Percentiles rank a stretch among this genome's conserved stretches.
These are phyloP conservation scores for Muscicapa striata DNA, from an alignment of 2,797 vertebrate species.

Conservation along the genomic window DNA sequence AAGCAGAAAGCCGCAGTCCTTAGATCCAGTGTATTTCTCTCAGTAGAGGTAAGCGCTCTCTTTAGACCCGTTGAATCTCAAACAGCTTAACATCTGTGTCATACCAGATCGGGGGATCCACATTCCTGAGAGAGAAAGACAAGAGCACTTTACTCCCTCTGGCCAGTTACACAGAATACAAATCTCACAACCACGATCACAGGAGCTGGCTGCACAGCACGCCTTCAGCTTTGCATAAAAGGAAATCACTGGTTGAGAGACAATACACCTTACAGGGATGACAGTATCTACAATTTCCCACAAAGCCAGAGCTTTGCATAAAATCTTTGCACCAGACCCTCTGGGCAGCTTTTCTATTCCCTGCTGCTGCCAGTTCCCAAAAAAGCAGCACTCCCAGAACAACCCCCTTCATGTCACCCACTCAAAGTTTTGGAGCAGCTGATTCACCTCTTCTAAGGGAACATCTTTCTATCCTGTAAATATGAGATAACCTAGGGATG, in stretches of 20 bases:
- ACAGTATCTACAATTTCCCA: not conserved
- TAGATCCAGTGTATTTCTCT: slow-evolving; percentile 64
- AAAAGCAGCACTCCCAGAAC: not conserved
- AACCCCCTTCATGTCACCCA: not conserved
- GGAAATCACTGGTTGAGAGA: not conserved
- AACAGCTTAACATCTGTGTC: slow-evolving; percentile 97
- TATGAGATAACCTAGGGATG: not conserved
- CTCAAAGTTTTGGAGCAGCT: not conserved
- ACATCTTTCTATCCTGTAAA: not conserved
- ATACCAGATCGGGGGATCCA: slow-evolving; percentile 98
- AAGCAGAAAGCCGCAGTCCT: slow-evolving; percentile 64
- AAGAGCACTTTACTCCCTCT: not conserved
- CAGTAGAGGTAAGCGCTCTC: slow-evolving; percentile 43
- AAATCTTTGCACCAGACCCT: not conserved
- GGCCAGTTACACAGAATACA: not conserved
- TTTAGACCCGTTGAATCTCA: slow-evolving; percentile 96
- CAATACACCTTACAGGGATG: not conserved
- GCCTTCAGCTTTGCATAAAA: not conserved
- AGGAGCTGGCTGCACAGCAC: not conserved
- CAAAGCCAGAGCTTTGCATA: not conserved
- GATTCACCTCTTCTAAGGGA: not conserved
- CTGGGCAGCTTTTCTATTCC: not conserved
- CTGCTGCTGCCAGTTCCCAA: not conserved
- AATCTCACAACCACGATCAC: not conserved
- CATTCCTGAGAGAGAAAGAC: slow-evolving; percentile 81